Percentiles rank a stretch among this genome's conserved stretches.
These are phyloP conservation scores for Pyrocoelia pectoralis DNA, from an alignment of 2,888 invertebrate genomes.

Conservation along the genomic window DNA sequence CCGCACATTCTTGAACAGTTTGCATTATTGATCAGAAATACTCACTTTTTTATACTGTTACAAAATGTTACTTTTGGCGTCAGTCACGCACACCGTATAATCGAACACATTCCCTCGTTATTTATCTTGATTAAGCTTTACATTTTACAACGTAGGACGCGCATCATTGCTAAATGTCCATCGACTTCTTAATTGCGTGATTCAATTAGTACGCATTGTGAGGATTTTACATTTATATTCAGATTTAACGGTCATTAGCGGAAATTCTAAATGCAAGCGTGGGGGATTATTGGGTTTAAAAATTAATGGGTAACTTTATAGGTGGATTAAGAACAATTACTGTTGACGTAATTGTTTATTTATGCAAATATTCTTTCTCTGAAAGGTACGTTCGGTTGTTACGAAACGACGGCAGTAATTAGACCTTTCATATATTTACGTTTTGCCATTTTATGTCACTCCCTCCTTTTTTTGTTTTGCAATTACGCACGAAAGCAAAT, in stretches of 20 bases:
- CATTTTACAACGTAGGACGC: constrained; percentile 33
- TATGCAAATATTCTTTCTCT: not conserved
- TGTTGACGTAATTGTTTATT: not conserved
- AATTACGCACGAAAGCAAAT: too few relatives aligned
- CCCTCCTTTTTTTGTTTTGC: too few relatives aligned
- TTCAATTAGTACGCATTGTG: constrained; percentile 7
- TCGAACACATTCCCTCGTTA: constrained; percentile 33
- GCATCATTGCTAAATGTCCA: constrained; percentile 16
- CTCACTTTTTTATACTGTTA: constrained; percentile 14
- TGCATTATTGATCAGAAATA: constrained; percentile 29
- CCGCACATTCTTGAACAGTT: constrained; percentile 17
- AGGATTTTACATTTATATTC: constrained; percentile 3
- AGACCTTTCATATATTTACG: not conserved
- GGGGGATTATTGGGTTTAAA: constrained; percentile 3
- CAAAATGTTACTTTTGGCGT: constrained; percentile 23
- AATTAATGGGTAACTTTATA: not conserved
- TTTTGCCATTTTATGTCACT: not conserved
- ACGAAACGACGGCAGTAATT: not conserved
- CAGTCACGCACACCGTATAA: constrained; percentile 33
- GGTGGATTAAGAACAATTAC: not conserved
- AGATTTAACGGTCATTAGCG: constrained; percentile 8
- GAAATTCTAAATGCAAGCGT: constrained; percentile 5
- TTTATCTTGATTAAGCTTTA: constrained; percentile 45
- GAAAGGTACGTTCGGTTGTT: too few relatives aligned
- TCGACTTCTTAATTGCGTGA: constrained; percentile 16